Percentiles rank a stretch among this genome's conserved stretches.
These are phyloP conservation scores for Gasterosteus nipponicus DNA, from an alignment of 2,113 vertebrate genomes.

Conservation along the genomic window DNA sequence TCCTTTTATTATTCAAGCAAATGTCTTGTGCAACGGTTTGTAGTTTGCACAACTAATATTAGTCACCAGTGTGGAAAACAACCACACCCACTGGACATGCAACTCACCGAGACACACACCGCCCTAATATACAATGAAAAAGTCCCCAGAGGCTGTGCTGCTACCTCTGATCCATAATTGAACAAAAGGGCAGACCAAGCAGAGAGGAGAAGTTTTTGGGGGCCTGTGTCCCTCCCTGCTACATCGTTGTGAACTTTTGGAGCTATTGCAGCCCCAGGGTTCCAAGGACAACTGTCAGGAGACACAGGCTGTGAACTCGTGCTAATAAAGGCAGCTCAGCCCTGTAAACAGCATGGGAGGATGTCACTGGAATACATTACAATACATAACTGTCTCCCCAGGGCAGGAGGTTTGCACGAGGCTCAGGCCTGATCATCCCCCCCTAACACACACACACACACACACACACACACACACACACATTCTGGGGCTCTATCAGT, in stretches of 20 bases:
- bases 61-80: slow-evolving; percentile 5
- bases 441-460: not conserved
- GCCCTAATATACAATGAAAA: slow-evolving; percentile 40
- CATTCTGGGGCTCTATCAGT: slow-evolving; percentile 17
- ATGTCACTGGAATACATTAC: slow-evolving; percentile 86
- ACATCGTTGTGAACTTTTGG: slow-evolving; percentile 74
- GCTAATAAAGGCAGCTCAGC: slow-evolving; percentile 84
- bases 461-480: slow-evolving; percentile 1
- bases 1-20: not conserved
- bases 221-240: slow-evolving; percentile 58
- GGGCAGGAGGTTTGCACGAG: slow-evolving; percentile 72
- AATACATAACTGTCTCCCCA: slow-evolving; percentile 85
- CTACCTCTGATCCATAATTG: slow-evolving; percentile 70
- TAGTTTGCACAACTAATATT: not conserved
- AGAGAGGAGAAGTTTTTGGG: slow-evolving; percentile 44
- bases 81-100: slow-evolving; percentile 13
- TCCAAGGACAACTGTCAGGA: slow-evolving; percentile 86
- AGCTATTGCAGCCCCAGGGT: slow-evolving; percentile 76
- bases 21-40: not conserved
- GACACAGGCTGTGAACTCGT: slow-evolving; percentile 80
- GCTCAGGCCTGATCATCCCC: slow-evolving; percentile 42
- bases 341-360: slow-evolving; percentile 84
- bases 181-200: slow-evolving; percentile 68
- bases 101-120: slow-evolving; percentile 28
- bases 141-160: slow-evolving; percentile 43